Base-by-base conservation (phyloP, 2,888 invertebrate genomes). In the Pristionchus mayeri region DNA sequence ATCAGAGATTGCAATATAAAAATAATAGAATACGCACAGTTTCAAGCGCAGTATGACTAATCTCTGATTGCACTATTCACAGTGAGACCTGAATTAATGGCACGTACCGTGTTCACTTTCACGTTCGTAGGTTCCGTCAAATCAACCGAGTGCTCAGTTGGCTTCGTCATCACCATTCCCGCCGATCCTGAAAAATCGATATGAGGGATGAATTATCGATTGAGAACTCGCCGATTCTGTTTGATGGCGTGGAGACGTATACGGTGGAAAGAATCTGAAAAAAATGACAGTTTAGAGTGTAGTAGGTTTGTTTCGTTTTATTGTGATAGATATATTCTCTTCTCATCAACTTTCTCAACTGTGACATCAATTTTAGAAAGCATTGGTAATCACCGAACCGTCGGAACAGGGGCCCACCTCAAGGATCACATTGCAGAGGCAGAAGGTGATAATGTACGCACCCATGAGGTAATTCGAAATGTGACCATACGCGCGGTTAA, bases 391-490 rank as follows among this genome's bases (percentile, higher is more conserved):
- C n/a, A n/a, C n/a, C n/a, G n/a, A n/a, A n/a, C n/a, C n/a, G n/a
- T n/a, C n/a, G n/a, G n/a, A n/a, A n/a, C n/a, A n/a, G n/a, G n/a
- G n/a, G 24, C 75, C 87, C 30, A 86, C 85, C 57, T 90, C 88
- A 60, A 90, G 78, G 3, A 87, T 4, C 40, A 90, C 67, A 71
- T 89, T 88, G 57, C 87, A 86, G 21, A 78, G 85, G n/a, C 89
- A 76, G 75, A 89, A 90, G 50, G 88, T 88, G 21, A 88, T 57
- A 24, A 90, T 87, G 83, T 90, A 90, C 3, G 87, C 88, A 16
- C 75, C 87, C 30, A 88, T 87, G 75, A 90, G 87, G 87, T 88
- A 90, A 54, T 89, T 88, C 24, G 89, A 88, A 34, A 85, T 85
- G 34, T 87, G 88, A 16, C 90, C 90, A 48, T 86, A 90, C 9